These are phyloP conservation scores for Daphoenositta chrysoptera DNA, from an alignment of 2,113 vertebrate genomes.

Conservation along the genomic window DNA sequence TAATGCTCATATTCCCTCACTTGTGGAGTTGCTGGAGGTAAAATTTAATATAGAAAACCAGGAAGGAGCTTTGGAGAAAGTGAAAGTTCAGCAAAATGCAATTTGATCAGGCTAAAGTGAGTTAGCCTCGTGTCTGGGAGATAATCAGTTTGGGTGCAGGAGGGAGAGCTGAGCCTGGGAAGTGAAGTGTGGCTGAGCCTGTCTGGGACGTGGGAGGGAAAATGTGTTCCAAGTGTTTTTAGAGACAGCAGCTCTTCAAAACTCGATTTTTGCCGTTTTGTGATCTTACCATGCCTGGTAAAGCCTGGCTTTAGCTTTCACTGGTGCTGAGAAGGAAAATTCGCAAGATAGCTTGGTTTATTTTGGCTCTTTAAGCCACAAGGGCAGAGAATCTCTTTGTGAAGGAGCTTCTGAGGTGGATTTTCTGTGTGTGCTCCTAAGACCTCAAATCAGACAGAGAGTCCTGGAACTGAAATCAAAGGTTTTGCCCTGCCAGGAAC, in stretches of 20 bases:
- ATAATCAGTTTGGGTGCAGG: background rate
- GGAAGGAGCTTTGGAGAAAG: background rate
- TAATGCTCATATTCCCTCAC: background rate
- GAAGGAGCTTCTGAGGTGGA: background rate
- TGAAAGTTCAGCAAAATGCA: background rate
- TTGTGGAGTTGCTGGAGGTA: background rate
- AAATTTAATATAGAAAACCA: background rate
- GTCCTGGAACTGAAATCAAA: background rate
- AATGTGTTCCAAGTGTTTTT: fast-evolving
- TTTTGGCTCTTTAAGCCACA: background rate
- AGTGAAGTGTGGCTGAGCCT: background rate
- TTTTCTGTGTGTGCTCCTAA: background rate
- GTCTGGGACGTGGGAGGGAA: background rate
- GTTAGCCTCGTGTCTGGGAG: background rate
- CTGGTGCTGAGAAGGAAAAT: background rate
- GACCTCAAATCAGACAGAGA: background rate
- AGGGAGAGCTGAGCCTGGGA: background rate
- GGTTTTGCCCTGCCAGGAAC: background rate
- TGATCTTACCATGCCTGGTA: fast-evolving
- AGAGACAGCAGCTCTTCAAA: background rate
- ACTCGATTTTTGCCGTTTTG: background rate
- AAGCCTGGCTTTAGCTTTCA: background rate
- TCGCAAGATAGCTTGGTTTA: background rate
- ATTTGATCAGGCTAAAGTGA: background rate
- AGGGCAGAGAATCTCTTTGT: background rate